A percentile compares a stretch with the other conserved stretches of the same genome.
phyloP scores from a whole-genome alignment of 2,888 invertebrate species.

The Lepidochrysops patricia region DNA sequence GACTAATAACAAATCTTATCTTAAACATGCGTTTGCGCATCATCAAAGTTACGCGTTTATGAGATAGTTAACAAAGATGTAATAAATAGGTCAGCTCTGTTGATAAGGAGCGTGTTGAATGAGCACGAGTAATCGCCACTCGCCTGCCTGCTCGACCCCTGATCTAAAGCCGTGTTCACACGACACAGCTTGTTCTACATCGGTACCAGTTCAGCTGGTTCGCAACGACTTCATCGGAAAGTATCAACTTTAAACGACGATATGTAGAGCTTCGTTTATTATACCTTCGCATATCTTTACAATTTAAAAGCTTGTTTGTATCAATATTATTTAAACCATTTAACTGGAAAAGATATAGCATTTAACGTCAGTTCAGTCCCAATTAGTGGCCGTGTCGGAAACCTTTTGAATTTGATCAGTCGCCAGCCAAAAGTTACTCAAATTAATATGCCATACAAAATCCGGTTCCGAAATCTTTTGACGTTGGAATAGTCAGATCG shows the following conservation, averaged over 20 bases:
- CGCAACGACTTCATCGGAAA: not conserved
- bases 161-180: slow-evolving; percentile 26
- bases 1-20: no score
- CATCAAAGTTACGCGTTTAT: slow-evolving; percentile 18
- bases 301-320: no score
- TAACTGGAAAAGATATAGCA: not conserved
- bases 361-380: not conserved
- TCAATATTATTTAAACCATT: no score
- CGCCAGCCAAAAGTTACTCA: not conserved
- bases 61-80: slow-evolving; percentile 19
- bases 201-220: not conserved
- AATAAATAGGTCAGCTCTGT: slow-evolving; percentile 28
- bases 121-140: slow-evolving; percentile 26
- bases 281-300: no score
- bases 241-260: no score
- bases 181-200: not conserved
- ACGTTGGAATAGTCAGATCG: not conserved
- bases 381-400: not conserved
- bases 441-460: not conserved
- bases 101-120: slow-evolving; percentile 28
- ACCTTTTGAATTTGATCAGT: not conserved
- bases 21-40: not conserved
- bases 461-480: not conserved
- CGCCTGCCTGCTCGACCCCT: slow-evolving; percentile 34
- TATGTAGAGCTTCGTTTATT: no score